phyloP scores from a whole-genome alignment of 2,797 vertebrate genomes.

The Acrocephalus scirpaceus region DNA sequence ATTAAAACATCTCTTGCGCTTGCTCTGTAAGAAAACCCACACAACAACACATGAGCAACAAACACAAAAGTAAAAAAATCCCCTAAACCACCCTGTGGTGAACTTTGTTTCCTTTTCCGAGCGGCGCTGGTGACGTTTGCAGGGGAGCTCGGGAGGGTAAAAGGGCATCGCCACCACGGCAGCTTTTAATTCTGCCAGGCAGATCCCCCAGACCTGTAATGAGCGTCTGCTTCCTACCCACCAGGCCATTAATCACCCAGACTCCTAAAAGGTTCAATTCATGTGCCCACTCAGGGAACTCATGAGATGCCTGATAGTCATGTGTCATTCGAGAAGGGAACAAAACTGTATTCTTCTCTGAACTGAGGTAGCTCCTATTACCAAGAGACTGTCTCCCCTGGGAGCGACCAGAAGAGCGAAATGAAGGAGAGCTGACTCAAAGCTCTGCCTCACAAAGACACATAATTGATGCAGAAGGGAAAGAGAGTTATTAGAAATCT shows the following conservation, averaged over 20 bases:
- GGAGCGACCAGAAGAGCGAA: conserved; percentile 14
- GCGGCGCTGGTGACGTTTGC: neutral
- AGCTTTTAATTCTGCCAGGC: conserved; percentile 45
- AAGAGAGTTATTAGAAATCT: neutral
- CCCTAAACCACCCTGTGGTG: conserved; percentile 28
- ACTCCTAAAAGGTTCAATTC: conserved; percentile 60
- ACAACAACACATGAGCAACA: neutral
- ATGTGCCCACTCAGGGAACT: conserved; percentile 51
- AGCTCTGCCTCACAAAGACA: conserved; percentile 11
- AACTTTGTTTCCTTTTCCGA: conserved; percentile 34
- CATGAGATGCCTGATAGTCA: conserved; percentile 62
- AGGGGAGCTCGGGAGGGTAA: neutral
- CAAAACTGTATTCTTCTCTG: conserved; percentile 46
- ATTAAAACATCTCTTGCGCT: conserved; percentile 3
- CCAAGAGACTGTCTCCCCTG: conserved; percentile 36
- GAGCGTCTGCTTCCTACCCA: conserved; percentile 25
- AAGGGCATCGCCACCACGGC: neutral
- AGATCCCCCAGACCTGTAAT: conserved; percentile 15
- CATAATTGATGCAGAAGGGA: conserved; percentile 5
- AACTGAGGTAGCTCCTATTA: conserved; percentile 51
- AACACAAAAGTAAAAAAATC: conserved; percentile 44
- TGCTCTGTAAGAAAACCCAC: neutral
- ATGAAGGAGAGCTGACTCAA: conserved; percentile 41
- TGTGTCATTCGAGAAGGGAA: conserved; percentile 55
- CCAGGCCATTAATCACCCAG: conserved; percentile 50